Conservation (phyloP, 2,888 invertebrate genomes). For the Ceraclea dissimilis region DNA sequence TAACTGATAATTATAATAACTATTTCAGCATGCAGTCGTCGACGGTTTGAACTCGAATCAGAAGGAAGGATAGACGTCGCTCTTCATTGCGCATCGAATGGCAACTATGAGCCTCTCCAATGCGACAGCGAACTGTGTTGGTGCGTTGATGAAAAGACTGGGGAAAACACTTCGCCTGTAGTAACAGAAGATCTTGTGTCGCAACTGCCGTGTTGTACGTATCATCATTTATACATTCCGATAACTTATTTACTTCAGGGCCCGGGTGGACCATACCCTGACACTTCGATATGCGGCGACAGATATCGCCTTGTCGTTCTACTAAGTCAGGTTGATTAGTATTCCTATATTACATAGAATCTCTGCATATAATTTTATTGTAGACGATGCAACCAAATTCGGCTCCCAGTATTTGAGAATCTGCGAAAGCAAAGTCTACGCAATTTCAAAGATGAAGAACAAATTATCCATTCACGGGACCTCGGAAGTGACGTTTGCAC, state of each 20-base stretch:
- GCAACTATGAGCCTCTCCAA: constrained; percentile 62
- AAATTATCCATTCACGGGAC: constrained; percentile 56
- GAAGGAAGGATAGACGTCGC: constrained; percentile 41
- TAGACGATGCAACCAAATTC: constrained; percentile 39
- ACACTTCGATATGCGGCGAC: too few relatives aligned
- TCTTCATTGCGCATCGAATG: constrained; percentile 56
- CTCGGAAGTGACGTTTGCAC: constrained; percentile 43
- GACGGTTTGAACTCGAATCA: constrained; percentile 47
- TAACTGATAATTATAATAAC: too few relatives aligned
- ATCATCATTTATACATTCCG: too few relatives aligned
- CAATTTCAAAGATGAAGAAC: constrained; percentile 42
- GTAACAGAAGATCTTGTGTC: constrained; percentile 52
- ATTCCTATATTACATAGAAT: too few relatives aligned
- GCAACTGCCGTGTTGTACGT: constrained; percentile 59
- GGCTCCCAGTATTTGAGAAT: constrained; percentile 55
- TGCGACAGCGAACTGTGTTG: constrained; percentile 62
- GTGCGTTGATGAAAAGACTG: constrained; percentile 57
- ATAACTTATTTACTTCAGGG: neutral
- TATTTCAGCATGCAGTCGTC: constrained; percentile 53
- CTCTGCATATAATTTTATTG: too few relatives aligned
- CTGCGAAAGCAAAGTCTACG: constrained; percentile 58
- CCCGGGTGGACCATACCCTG: too few relatives aligned
- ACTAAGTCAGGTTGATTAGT: too few relatives aligned
- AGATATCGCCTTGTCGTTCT: too few relatives aligned
- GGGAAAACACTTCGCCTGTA: constrained; percentile 48